Evolutionary conservation across 2,888 invertebrate genomes (phyloP).

Genomic region (Dryococelus australis): DNA sequence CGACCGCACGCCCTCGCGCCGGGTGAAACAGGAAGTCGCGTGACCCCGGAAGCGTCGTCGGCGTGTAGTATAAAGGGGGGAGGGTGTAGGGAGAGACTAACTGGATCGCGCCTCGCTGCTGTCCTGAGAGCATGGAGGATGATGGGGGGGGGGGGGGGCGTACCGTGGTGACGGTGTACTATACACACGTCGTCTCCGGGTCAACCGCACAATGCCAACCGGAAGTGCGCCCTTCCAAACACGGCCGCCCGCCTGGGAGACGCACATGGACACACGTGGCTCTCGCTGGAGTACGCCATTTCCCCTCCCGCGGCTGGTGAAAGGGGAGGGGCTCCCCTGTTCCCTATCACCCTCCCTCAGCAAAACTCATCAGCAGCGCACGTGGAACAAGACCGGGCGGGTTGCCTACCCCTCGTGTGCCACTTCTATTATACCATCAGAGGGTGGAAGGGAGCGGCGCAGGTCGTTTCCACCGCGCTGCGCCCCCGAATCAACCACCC

Average conservation of each 20-base stretch:
- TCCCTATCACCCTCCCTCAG: neutral
- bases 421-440: too few relatives aligned
- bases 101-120: too few relatives aligned
- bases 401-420: too few relatives aligned
- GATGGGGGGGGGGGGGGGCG: neutral
- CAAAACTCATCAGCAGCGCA: too few relatives aligned
- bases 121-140: too few relatives aligned
- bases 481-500: too few relatives aligned
- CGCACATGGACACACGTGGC: neutral
- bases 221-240: conserved; percentile 11
- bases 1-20: neutral
- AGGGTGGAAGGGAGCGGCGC: too few relatives aligned
- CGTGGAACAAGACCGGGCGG: too few relatives aligned
- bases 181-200: conserved; percentile 12
- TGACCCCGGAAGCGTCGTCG: neutral
- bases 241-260: neutral
- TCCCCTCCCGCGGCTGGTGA: neutral
- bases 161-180: neutral
- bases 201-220: conserved; percentile 9
- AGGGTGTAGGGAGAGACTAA: too few relatives aligned
- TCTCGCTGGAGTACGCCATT: conserved; percentile 6
- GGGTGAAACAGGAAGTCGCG: conserved; percentile 1
- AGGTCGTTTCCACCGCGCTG: too few relatives aligned
- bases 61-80: neutral
- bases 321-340: neutral